phyloP scores from a whole-genome alignment of 2,888 invertebrate genomes.

The Mythimna vitellina region DNA sequence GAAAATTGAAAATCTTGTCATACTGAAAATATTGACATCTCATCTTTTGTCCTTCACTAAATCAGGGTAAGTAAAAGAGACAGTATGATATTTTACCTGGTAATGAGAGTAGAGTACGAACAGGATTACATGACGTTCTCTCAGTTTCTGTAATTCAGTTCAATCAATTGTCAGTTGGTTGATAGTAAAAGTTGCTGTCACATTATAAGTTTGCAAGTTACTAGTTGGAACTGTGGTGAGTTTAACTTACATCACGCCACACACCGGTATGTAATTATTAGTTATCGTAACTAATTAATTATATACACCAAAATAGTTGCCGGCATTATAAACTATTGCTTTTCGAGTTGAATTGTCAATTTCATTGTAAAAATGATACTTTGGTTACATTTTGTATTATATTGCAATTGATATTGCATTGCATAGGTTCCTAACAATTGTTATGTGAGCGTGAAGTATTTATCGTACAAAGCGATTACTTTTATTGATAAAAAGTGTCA shows the following conservation, averaged over 20 bases:
- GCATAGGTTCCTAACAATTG: not conserved
- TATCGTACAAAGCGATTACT: not conserved
- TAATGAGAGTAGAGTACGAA: not conserved
- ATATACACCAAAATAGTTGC: conserved; percentile 4
- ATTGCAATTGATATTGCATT: conserved; percentile 23
- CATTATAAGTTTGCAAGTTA: not conserved
- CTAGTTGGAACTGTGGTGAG: no score
- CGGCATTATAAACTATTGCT: not conserved
- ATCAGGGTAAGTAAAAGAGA: conserved; percentile 9
- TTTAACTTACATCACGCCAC: conserved; percentile 3
- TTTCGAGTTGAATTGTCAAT: conserved; percentile 20
- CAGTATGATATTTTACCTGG: not conserved
- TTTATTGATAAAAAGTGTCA: not conserved
- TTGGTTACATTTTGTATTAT: conserved; percentile 18
- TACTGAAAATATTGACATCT: conserved; percentile 6
- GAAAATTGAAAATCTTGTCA: conserved; percentile 4
- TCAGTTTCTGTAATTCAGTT: not conserved
- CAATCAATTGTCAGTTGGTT: conserved; percentile 1
- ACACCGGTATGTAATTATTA: conserved; percentile 24
- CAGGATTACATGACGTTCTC: not conserved
- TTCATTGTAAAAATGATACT: not conserved
- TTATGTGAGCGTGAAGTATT: not conserved
- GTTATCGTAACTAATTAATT: conserved; percentile 10
- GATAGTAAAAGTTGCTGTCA: conserved; percentile 5
- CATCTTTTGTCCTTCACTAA: conserved; percentile 5